Conservation (phyloP, 2,797 vertebrate species). For the Cetoscarus ocellatus region DNA sequence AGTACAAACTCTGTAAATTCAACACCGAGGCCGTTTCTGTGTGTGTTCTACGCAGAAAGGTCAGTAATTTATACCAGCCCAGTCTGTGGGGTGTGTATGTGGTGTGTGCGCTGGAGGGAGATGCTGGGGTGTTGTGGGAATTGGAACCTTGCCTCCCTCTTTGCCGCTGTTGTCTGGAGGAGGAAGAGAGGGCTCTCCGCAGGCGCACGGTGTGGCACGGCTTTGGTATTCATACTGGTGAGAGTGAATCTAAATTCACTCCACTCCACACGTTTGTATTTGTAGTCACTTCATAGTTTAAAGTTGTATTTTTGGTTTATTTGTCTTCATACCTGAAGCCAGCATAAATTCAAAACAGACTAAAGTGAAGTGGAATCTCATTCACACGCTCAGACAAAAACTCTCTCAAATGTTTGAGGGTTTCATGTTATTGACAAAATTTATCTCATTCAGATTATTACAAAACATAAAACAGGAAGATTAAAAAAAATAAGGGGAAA, state of each 20-base stretch:
- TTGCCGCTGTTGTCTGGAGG: conserved; percentile 37
- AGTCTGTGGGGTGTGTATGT: conserved; percentile 4
- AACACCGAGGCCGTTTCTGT: not conserved
- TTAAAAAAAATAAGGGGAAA: not conserved
- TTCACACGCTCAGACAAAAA: no score
- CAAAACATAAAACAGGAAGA: no score
- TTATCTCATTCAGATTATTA: no score
- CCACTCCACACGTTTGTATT: not conserved
- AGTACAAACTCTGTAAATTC: not conserved
- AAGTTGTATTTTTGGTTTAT: no score
- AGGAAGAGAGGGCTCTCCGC: conserved; percentile 26
- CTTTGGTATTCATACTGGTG: not conserved
- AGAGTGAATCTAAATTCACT: not conserved
- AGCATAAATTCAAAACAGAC: no score
- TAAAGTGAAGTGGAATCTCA: no score
- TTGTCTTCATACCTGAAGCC: no score
- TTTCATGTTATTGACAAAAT: no score
- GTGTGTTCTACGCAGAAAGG: conserved; percentile 36
- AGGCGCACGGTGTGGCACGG: conserved; percentile 35
- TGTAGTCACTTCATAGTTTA: no score
- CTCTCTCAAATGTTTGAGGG: no score
- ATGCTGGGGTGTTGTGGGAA: not conserved
- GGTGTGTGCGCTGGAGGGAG: conserved; percentile 7
- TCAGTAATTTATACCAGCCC: conserved; percentile 16
- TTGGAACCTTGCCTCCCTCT: conserved; percentile 19